phyloP scores from a whole-genome alignment of 30 jellyfish, hydroid and myxozoan genomes.

The Aurelia aurita complex sp. Pacific region DNA sequence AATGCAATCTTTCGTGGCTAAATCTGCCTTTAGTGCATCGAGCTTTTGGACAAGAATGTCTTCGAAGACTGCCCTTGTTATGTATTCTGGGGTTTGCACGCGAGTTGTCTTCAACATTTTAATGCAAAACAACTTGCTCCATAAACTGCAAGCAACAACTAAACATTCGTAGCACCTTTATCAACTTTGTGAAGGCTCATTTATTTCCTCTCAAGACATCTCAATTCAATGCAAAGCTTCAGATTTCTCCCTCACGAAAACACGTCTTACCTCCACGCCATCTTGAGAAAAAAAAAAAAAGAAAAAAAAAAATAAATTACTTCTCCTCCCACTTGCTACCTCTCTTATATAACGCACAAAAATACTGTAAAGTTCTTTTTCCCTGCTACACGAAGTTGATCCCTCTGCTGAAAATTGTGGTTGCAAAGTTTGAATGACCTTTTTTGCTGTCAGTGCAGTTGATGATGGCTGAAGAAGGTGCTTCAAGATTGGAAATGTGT shows the following conservation, averaged over 20 bases:
- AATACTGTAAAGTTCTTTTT: conserved; percentile 29
- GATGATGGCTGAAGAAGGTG: conserved; percentile 34
- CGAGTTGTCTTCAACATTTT: neutral
- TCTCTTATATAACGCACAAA: conserved; percentile 29
- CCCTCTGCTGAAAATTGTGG: conserved; percentile 38
- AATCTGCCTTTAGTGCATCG: neutral
- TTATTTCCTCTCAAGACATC: neutral
- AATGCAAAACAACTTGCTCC: neutral
- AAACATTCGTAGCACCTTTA: neutral
- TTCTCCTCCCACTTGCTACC: conserved; percentile 24
- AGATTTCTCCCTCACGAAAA: conserved; percentile 4
- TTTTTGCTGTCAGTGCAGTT: conserved; percentile 24
- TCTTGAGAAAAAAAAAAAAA: neutral
- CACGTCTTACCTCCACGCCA: conserved; percentile 6
- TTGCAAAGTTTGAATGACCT: conserved; percentile 22
- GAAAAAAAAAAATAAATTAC: too few species aligned
- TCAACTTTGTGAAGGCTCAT: neutral
- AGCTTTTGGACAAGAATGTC: neutral
- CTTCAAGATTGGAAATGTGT: conserved; percentile 37
- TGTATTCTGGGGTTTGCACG: neutral
- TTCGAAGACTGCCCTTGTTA: neutral
- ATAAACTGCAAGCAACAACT: neutral
- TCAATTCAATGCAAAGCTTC: neutral
- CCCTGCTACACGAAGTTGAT: conserved; percentile 30
- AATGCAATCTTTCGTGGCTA: neutral